Evolutionary conservation across 1,140 invertebrate genomes (phyloP).

Genomic region (Battus philenor): DNA sequence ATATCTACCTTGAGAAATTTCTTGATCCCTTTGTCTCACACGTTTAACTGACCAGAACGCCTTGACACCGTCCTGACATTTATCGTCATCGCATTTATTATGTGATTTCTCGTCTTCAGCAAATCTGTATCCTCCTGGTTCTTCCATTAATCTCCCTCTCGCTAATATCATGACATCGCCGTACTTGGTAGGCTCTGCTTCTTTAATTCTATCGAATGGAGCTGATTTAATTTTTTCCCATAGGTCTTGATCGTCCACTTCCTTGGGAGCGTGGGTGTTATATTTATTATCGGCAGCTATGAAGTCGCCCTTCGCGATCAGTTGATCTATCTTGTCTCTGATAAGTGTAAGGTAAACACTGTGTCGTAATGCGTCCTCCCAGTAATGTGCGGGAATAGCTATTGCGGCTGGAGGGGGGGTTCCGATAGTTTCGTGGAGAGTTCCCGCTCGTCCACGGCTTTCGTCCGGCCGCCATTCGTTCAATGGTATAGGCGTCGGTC

Average conservation of each 20-base stretch:
- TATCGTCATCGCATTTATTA: slow-evolving; percentile 54
- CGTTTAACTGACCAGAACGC: slow-evolving; percentile 81
- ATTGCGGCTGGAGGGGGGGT: slow-evolving; percentile 36
- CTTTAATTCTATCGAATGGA: slow-evolving; percentile 69
- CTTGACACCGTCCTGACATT: slow-evolving; percentile 64
- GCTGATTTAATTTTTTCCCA: slow-evolving; percentile 74
- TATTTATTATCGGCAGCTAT: slow-evolving; percentile 44
- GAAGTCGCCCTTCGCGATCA: slow-evolving; percentile 54
- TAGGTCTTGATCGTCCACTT: slow-evolving; percentile 67
- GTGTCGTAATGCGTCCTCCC: slow-evolving; percentile 77
- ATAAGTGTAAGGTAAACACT: slow-evolving; percentile 78
- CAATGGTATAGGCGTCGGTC: slow-evolving; percentile 57
- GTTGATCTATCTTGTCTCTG: slow-evolving; percentile 68
- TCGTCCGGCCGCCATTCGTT: slow-evolving; percentile 59
- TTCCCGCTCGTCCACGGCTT: slow-evolving; percentile 45
- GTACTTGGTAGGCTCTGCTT: slow-evolving; percentile 61
- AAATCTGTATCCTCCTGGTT: slow-evolving; percentile 70
- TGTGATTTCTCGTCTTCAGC: slow-evolving; percentile 76
- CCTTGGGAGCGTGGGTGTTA: slow-evolving; percentile 36
- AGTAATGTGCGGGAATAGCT: slow-evolving; percentile 61
- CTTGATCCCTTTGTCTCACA: slow-evolving; percentile 77
- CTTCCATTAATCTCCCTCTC: slow-evolving; percentile 76
- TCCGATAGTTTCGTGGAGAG: slow-evolving; percentile 59
- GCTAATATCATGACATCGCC: slow-evolving; percentile 79
- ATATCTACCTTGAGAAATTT: slow-evolving; percentile 62